Percentiles rank a stretch among this genome's conserved stretches.
These are phyloP conservation scores for Acleris laterana DNA, from an alignment of 2,888 invertebrate species.

Conservation along the genomic window DNA sequence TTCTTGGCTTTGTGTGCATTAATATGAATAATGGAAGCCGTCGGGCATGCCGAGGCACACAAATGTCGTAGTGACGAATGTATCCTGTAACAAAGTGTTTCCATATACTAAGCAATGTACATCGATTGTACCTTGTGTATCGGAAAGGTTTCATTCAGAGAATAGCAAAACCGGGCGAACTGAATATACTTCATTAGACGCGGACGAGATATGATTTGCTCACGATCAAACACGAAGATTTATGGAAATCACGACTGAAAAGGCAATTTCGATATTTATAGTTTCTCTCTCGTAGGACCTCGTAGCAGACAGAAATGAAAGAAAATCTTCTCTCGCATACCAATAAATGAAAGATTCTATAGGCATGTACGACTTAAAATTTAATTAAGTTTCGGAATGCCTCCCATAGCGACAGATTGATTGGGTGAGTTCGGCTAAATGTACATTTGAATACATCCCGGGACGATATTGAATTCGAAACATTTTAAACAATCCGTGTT, in stretches of 20 bases:
- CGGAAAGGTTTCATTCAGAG: not conserved
- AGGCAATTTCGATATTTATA: constrained; percentile 30
- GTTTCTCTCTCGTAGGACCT: constrained; percentile 14
- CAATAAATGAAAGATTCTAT: too few species aligned
- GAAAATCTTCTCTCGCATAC: constrained; percentile 10
- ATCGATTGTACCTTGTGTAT: not conserved
- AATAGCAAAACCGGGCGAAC: constrained; percentile 6
- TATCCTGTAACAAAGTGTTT: not conserved
- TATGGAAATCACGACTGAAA: constrained; percentile 24
- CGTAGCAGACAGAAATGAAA: constrained; percentile 12
- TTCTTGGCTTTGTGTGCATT: too few species aligned
- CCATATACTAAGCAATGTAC: not conserved
- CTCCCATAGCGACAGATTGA: constrained; percentile 8
- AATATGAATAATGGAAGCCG: not conserved
- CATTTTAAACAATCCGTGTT: too few species aligned
- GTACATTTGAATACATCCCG: too few species aligned
- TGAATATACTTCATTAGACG: constrained; percentile 33
- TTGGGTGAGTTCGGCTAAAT: not conserved
- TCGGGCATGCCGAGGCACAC: not conserved
- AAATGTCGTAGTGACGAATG: not conserved
- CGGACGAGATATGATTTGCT: constrained; percentile 23
- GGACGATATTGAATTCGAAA: too few species aligned
- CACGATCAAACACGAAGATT: constrained; percentile 32
- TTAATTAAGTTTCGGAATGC: constrained; percentile 21
- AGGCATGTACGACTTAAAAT: constrained; percentile 10